A percentile compares a stretch with the other conserved stretches of the same genome.
Conservation (phyloP, 2,797 vertebrate species). For the Limnodromus scolopaceus region DNA sequence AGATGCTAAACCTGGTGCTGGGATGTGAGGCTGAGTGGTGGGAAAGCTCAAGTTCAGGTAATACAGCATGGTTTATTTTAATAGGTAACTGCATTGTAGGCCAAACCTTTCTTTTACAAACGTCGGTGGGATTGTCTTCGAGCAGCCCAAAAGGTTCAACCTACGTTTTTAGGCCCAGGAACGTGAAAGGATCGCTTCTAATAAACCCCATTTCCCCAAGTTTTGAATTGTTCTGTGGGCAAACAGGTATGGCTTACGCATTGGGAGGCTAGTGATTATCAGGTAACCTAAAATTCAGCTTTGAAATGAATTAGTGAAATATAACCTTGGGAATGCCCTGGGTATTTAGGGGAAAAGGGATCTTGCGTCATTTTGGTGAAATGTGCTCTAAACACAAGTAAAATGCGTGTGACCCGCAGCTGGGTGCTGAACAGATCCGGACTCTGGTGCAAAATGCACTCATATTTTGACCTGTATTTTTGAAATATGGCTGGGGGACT, state of each 20-base stretch:
- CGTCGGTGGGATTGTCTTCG: neutral
- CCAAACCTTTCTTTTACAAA: neutral
- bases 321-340: neutral
- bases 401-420: neutral
- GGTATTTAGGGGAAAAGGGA: neutral
- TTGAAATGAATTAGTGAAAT: neutral
- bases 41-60: neutral
- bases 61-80: neutral
- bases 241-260: neutral
- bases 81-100: neutral
- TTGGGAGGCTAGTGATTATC: neutral
- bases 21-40: neutral
- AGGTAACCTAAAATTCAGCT: neutral
- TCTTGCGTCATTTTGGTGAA: neutral
- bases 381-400: neutral
- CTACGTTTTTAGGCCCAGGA: neutral
- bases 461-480: neutral
- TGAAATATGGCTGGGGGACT: neutral
- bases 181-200: neutral
- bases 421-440: neutral
- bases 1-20: neutral
- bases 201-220: neutral
- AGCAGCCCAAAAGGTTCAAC: neutral
- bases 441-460: neutral
- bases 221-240: neutral